Evolutionary conservation across 2,888 invertebrate species (phyloP), one percentile per base, ranked within the genome.

Genomic region (Thumatha senex): DNA sequence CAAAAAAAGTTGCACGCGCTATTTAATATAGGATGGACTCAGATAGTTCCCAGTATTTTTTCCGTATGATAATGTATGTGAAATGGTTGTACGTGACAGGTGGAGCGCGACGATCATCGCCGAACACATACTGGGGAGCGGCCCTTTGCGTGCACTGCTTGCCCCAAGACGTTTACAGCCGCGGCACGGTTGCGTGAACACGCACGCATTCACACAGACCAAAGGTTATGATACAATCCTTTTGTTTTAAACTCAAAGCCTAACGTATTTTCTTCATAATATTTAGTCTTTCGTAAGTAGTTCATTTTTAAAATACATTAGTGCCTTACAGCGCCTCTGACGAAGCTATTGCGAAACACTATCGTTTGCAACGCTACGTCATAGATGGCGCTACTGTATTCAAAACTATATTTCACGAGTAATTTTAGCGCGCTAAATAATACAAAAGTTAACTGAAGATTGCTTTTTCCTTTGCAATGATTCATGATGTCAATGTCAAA

Each of bases 41-140:
- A 44, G 67, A 63, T 70, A 61, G 71, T 76, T 75, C 76, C 70
- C 75, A 74, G 66, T 65, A 64, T 58, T 75, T 75, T 74, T 75
- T 70, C 61, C 48, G 43, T 63, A 58, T 59, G 50, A 61, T 72
- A 72, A 72, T 74, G 63, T 67, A 72, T 72, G 74, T 74, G 72
- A 67, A 71, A 70, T 68, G 70, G 67, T 24, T 72, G 65, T 64
- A 44, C 50, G 57, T 61, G 74, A 66, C 77, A 91, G 90, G 89
- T 91, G 88, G 90, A 91, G 89, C 90, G 90, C 58, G 90, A 91
- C 89, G 91, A 91, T 68, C 91, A 90, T 61, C 86, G 91, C 13
- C 88, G 91, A 60, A 90, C 89, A 56, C 91, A 90, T 75, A 91
- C 90, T 18, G 89, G 90, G 66, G 91, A 91, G 80, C 82, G 90